Evolutionary conservation across 2,113 vertebrate genomes (phyloP), one percentile per base, ranked within the genome.

Genomic region (Gopherus flavomarginatus): DNA sequence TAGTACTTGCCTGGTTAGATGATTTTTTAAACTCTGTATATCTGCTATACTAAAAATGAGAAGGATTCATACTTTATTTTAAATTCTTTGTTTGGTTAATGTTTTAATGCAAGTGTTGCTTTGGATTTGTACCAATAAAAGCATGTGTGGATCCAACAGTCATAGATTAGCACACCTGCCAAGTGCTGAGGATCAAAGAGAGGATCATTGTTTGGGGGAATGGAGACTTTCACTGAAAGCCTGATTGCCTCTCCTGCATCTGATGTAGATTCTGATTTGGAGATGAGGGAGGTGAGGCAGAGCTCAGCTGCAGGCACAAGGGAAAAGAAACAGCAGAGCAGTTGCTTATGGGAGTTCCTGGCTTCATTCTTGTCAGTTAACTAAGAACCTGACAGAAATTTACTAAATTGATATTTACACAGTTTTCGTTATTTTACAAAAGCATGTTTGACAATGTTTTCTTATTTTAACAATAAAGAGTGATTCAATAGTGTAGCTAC

Each of bases 91-190:
- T 92, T 91, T 96, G 59, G 87, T 94, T 93, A 95, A 93, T 83
- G 83, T 87, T 96, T 86, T 96, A 97, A 88, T 56, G 65, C 42
- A 44, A 98, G 75, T 96, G 94, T 95, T 97, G 81, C 78, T 96
- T 96, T 94, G 96, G 96, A 97, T 90, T 87, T 92, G 81, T 94
- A 93, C 94, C 97, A 97, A 62, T 79, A 92, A 94, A 96, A 97
- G 93, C 96, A 97, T 96, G 96, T 98, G 97, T 97, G 95, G 80
- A 81, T 89, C 69, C 69, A 90, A 42, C 92, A 78, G 89, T 95
- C 29, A 54, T 97, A 91, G 88, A 95, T 98, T 94, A 98, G 90
- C 90, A 78, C 92, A 97, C 94, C 97, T 98, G 98, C 95, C 96
- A 97, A 95, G 93, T 94, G 84, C 92, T 95, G 90, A 87, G 91